These are phyloP conservation scores for Neocrepidodera transversa DNA, from an alignment of 2,888 invertebrate species.

Conservation along the genomic window DNA sequence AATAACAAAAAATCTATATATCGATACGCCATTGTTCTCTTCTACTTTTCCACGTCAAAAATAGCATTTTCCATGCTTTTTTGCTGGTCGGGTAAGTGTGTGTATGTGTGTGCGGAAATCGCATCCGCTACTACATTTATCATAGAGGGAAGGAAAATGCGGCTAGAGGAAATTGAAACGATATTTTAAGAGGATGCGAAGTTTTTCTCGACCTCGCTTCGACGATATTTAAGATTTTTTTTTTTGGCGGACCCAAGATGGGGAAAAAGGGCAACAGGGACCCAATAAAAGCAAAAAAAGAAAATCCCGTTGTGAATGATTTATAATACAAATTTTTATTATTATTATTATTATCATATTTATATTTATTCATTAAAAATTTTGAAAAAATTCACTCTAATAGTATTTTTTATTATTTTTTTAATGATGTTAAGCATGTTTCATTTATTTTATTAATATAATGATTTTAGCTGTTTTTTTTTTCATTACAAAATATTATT, in stretches of 20 bases:
- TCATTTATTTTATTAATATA: too few species aligned
- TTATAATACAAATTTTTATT: too few species aligned
- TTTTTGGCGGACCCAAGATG: not conserved
- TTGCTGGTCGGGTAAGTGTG: constrained; percentile 6
- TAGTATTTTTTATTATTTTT: too few species aligned
- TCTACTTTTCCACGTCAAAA: not conserved
- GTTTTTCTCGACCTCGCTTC: constrained; percentile 23
- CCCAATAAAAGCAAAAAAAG: not conserved
- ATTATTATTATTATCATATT: too few species aligned
- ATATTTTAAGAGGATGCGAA: constrained; percentile 45
- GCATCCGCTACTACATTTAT: constrained; percentile 48
- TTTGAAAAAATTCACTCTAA: too few species aligned
- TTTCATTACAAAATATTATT: too few species aligned
- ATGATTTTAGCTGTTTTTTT: too few species aligned
- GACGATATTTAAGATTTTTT: constrained; percentile 20
- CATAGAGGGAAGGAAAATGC: constrained; percentile 47
- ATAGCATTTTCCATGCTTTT: constrained; percentile 6
- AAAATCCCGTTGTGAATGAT: constrained; percentile 1
- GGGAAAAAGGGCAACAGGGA: not conserved
- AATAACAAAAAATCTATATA: too few species aligned
- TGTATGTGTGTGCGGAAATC: constrained; percentile 39
- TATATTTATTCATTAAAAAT: too few species aligned
- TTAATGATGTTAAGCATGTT: too few species aligned
- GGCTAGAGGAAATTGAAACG: constrained; percentile 50
- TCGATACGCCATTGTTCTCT: not conserved